Evolutionary conservation across 2,888 invertebrate species (phyloP).

Genomic region (Drosophila anomalata): DNA sequence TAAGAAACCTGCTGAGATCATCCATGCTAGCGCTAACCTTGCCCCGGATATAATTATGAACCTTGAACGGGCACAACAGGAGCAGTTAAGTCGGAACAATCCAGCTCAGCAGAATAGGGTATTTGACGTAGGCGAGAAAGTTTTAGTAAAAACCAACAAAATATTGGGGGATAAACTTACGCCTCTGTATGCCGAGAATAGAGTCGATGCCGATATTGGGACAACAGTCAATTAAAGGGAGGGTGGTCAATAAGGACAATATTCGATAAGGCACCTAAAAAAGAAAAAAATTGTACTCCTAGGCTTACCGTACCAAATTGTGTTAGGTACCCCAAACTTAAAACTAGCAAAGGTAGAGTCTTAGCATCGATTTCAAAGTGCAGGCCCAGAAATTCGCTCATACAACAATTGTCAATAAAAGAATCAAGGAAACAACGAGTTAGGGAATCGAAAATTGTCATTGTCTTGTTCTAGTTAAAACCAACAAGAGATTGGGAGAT

Average conservation of each 20-base stretch:
- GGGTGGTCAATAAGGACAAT: too few species aligned
- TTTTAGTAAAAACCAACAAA: neutral
- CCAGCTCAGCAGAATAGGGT: neutral
- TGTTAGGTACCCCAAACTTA: neutral
- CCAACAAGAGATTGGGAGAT: conserved; percentile 3
- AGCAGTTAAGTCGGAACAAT: neutral
- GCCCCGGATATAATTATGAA: too few species aligned
- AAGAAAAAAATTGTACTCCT: too few species aligned
- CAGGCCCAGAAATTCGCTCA: conserved; percentile 1
- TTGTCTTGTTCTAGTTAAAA: neutral
- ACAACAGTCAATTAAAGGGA: neutral
- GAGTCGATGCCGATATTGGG: neutral
- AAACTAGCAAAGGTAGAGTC: conserved; percentile 3
- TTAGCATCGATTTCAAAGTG: neutral
- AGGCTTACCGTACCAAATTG: too few species aligned
- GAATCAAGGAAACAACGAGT: too few species aligned
- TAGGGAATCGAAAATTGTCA: too few species aligned
- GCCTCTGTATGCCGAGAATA: conserved; percentile 2
- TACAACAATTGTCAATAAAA: neutral
- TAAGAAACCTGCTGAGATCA: too few species aligned
- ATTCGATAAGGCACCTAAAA: too few species aligned
- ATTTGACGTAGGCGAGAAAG: neutral
- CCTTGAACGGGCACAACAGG: neutral
- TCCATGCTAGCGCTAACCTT: too few species aligned
- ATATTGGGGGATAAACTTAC: conserved; percentile 4